These are phyloP conservation scores for Battus philenor DNA, from an alignment of 1,140 invertebrate genomes.

Conservation along the genomic window DNA sequence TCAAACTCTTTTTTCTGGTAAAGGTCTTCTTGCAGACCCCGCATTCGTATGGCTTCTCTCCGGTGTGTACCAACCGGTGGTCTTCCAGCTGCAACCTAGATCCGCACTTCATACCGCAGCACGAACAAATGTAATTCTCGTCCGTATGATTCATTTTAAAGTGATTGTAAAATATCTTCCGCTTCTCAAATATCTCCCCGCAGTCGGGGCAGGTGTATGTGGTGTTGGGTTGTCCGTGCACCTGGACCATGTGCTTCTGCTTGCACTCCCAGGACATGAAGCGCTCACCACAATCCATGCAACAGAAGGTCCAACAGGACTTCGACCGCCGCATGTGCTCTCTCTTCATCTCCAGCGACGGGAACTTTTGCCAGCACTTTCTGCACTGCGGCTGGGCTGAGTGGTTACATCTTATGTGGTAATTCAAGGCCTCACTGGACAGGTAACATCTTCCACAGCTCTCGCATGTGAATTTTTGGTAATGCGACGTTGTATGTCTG, in stretches of 20 bases:
- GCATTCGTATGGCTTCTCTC: constrained; percentile 54
- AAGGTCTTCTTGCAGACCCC: constrained; percentile 68
- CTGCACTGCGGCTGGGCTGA: constrained; percentile 43
- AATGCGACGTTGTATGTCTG: constrained; percentile 53
- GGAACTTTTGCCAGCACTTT: constrained; percentile 53
- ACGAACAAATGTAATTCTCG: constrained; percentile 42
- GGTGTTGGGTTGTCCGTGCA: constrained; percentile 34
- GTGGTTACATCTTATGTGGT: constrained; percentile 53
- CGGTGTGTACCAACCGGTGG: constrained; percentile 48
- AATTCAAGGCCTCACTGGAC: constrained; percentile 45
- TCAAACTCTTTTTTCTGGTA: constrained; percentile 67
- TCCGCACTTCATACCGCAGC: constrained; percentile 48
- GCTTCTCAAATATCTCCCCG: constrained; percentile 28
- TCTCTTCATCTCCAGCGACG: constrained; percentile 33
- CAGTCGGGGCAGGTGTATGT: constrained; percentile 53
- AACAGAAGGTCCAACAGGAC: constrained; percentile 48
- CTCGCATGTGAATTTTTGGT: constrained; percentile 56
- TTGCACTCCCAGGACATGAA: constrained; percentile 55
- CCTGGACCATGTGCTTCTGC: constrained; percentile 40
- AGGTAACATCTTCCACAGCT: constrained; percentile 50
- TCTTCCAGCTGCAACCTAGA: constrained; percentile 42
- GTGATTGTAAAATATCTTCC: constrained; percentile 50
- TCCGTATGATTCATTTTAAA: constrained; percentile 50
- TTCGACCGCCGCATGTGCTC: constrained; percentile 41
- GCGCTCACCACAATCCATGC: constrained; percentile 44